These are phyloP conservation scores for Clarias gariepinus DNA, from an alignment of 2,113 vertebrate genomes.

Conservation along the genomic window DNA sequence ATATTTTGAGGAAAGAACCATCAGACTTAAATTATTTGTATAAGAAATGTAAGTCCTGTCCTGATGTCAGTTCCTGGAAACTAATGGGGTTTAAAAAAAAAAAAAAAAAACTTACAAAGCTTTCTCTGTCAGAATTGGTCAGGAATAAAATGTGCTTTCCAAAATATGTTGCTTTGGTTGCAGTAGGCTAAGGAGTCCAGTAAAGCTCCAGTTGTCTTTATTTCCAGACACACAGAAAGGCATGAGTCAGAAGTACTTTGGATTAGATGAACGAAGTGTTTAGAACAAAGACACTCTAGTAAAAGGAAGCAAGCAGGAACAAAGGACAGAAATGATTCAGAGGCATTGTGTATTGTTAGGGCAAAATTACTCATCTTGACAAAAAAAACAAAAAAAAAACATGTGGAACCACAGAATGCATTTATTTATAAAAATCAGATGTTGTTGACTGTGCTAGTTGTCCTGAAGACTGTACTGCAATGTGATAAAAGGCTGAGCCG, in stretches of 20 bases:
- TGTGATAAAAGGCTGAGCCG: neutral
- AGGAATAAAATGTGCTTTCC: constrained; percentile 12
- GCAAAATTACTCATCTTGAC: neutral
- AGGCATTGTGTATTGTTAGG: neutral
- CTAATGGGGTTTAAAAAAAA: neutral
- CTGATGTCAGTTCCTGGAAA: neutral
- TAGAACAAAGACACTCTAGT: neutral
- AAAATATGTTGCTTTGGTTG: constrained; percentile 8
- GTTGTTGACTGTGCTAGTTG: neutral
- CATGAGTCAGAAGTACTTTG: neutral
- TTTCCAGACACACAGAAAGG: neutral
- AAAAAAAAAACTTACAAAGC: neutral
- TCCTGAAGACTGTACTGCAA: neutral
- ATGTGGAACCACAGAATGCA: neutral
- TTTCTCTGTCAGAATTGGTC: neutral
- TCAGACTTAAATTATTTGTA: neutral
- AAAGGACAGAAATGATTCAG: constrained; percentile 1
- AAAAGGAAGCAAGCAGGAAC: neutral
- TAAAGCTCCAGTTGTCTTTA: neutral
- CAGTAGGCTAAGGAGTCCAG: neutral
- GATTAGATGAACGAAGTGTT: neutral
- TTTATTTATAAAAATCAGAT: neutral
- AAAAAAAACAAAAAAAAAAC: constrained; percentile 5
- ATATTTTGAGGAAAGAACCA: neutral
- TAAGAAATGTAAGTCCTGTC: neutral